Conservation (phyloP, 2,888 invertebrate species). For the Branchellion lobata region DNA sequence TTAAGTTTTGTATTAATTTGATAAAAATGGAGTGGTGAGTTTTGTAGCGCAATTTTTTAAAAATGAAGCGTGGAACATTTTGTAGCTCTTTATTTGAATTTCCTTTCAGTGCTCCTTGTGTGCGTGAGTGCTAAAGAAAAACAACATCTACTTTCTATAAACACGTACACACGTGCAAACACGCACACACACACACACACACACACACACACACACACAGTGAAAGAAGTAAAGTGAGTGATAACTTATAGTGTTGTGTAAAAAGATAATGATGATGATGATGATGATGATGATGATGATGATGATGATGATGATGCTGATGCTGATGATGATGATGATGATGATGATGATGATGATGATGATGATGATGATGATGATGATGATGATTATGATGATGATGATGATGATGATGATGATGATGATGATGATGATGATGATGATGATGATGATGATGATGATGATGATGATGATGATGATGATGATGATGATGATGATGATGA, state of each 20-base stretch:
- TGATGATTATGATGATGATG: slow-evolving; percentile 15
- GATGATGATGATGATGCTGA: slow-evolving; percentile 15
- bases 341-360: slow-evolving; percentile 28
- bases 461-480: slow-evolving; percentile 28
- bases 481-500: slow-evolving; percentile 15
- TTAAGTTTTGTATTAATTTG: too few relatives aligned
- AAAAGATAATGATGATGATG: neutral
- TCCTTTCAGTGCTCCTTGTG: too few relatives aligned
- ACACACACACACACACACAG: neutral
- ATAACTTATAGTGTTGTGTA: too few relatives aligned
- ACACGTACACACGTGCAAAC: slow-evolving; percentile 3
- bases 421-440: slow-evolving; percentile 10
- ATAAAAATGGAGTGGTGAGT: too few relatives aligned
- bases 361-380: slow-evolving; percentile 13
- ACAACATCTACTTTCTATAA: neutral
- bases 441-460: neutral
- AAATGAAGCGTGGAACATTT: too few relatives aligned
- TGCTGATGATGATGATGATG: slow-evolving; percentile 26
- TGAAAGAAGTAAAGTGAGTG: neutral
- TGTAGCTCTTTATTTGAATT: too few relatives aligned
- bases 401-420: slow-evolving; percentile 37
- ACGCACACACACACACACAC: slow-evolving; percentile 24
- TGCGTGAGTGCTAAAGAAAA: too few relatives aligned
- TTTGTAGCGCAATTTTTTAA: too few relatives aligned
- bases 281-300: slow-evolving; percentile 28